A percentile compares a stretch with the other conserved stretches of the same genome.
phyloP scores from a whole-genome alignment of 1,140 invertebrate genomes.

The Drosophila micromelanica region DNA sequence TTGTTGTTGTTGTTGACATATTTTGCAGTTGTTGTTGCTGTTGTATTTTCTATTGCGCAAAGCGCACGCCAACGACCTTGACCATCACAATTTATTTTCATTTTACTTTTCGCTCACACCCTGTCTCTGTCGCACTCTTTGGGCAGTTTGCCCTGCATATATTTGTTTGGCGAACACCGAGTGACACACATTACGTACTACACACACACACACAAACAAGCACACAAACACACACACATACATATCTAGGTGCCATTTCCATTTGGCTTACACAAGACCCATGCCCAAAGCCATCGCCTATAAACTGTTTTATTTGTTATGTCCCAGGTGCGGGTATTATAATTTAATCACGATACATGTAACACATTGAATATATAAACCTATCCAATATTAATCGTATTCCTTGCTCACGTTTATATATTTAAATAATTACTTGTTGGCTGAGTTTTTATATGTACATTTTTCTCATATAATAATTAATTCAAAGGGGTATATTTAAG shows the following conservation, averaged over 20 bases:
- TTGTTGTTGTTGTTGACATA: conserved; percentile 23
- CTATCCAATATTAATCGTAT: neutral
- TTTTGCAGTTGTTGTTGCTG: conserved; percentile 26
- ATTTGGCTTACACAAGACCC: conserved; percentile 45
- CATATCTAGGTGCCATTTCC: conserved; percentile 25
- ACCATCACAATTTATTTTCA: conserved; percentile 84
- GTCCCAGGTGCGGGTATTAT: neutral
- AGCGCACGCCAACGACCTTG: conserved; percentile 80
- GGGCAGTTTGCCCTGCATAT: conserved; percentile 23
- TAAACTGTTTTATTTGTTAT: conserved; percentile 12
- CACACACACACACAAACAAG: conserved; percentile 9
- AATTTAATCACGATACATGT: neutral
- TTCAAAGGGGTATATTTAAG: too few species aligned
- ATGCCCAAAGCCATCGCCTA: conserved; percentile 3
- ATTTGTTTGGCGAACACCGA: conserved; percentile 39
- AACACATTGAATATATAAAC: neutral
- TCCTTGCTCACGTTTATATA: neutral
- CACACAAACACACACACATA: conserved; percentile 8
- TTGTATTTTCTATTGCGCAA: conserved; percentile 57
- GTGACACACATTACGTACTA: conserved; percentile 68
- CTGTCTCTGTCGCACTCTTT: conserved; percentile 5
- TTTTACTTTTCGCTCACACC: conserved; percentile 66
- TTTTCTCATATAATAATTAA: too few species aligned
- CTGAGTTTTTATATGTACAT: neutral
- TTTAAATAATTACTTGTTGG: neutral